Evolutionary conservation across 2,888 invertebrate genomes (phyloP).

Genomic region (Macrophya annulata): DNA sequence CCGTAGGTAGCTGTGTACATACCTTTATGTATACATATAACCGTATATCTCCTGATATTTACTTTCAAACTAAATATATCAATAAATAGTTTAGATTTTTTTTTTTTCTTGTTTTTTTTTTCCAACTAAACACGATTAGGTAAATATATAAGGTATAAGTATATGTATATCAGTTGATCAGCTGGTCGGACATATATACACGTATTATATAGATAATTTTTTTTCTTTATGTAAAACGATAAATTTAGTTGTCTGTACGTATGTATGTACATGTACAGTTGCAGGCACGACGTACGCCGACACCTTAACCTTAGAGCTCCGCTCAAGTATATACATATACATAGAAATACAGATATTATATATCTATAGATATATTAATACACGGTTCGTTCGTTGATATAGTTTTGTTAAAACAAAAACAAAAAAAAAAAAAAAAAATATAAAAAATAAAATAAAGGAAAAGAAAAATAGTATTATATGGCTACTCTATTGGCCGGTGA

Average conservation of each 20-base stretch:
- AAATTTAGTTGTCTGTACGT: conserved; percentile 11
- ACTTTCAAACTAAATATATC: neutral
- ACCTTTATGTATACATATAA: neutral
- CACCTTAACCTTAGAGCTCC: conserved; percentile 15
- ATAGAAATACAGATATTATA: too few relatives aligned
- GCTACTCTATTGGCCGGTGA: conserved; percentile 39
- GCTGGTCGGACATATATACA: neutral
- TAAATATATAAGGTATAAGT: neutral
- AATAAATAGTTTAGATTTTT: neutral
- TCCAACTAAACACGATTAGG: neutral
- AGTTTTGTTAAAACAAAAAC: neutral
- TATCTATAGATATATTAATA: neutral
- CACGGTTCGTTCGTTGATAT: neutral
- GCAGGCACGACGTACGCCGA: neutral
- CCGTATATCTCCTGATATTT: neutral
- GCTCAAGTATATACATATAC: neutral
- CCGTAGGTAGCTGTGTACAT: too few relatives aligned
- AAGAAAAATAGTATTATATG: neutral
- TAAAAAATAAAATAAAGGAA: neutral
- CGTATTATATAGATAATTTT: neutral
- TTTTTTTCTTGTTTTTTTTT: neutral
- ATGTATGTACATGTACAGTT: neutral
- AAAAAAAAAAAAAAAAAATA: neutral
- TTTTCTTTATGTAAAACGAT: conserved; percentile 13
- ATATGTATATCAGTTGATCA: neutral